Conservation (phyloP, 2,113 vertebrate genomes). For the Uropsilus gracilis region DNA sequence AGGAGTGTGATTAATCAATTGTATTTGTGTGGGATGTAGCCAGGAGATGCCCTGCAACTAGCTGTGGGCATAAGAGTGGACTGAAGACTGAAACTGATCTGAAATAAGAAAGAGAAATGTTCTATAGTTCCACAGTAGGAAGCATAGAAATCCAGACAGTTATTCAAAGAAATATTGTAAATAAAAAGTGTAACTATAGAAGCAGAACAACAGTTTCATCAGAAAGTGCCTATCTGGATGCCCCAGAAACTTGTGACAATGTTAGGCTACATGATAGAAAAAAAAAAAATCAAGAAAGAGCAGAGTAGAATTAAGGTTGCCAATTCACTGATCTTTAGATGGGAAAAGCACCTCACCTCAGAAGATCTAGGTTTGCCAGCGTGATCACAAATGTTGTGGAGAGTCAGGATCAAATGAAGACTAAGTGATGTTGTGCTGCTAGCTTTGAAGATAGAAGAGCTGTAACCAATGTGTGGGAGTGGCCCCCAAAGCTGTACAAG, state of each 20-base stretch:
- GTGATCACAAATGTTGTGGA: background rate
- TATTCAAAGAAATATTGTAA: background rate
- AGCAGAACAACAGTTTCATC: background rate
- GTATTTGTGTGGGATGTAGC: too few relatives aligned
- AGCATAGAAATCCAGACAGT: background rate
- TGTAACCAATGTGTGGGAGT: background rate
- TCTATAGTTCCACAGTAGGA: background rate
- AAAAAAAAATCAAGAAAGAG: background rate
- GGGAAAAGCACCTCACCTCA: background rate
- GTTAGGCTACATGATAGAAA: background rate
- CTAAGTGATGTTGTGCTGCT: background rate
- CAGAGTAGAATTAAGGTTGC: background rate
- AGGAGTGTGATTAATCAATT: too few relatives aligned
- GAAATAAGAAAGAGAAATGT: background rate
- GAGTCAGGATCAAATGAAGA: background rate
- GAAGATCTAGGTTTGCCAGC: background rate
- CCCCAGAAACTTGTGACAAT: background rate
- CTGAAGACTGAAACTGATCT: background rate
- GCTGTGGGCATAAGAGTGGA: fast-evolving
- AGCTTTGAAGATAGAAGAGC: background rate
- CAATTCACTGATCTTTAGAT: background rate
- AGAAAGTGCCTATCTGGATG: background rate
- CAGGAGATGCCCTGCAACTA: background rate
- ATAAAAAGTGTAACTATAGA: background rate
- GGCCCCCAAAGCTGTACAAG: background rate